Evolutionary conservation across 2,113 vertebrate genomes (phyloP).

Genomic region (Irena cyanogastra): DNA sequence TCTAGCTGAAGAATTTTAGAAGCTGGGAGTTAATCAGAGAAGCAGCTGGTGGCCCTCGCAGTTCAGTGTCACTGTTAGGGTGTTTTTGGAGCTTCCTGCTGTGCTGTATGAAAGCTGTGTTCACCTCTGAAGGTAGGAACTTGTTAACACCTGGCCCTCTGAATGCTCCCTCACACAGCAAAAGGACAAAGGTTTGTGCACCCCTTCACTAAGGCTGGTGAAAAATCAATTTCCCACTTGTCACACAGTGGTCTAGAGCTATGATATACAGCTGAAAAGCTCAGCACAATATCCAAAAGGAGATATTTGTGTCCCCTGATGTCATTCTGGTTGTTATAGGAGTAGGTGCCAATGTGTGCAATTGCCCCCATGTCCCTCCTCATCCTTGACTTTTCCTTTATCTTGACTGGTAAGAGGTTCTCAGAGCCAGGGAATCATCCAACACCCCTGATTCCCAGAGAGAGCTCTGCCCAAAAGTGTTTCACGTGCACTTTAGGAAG

Average conservation of each 20-base stretch:
- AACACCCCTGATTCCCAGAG: no score
- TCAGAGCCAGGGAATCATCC: neutral
- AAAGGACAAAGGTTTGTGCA: neutral
- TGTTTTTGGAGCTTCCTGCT: neutral
- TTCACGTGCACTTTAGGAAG: fast-evolving
- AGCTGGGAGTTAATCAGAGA: neutral
- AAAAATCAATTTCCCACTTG: neutral
- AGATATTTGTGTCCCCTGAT: neutral
- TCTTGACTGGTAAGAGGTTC: no score
- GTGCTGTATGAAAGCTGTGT: neutral
- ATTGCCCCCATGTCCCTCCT: neutral
- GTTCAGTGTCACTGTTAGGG: neutral
- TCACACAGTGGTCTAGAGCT: neutral
- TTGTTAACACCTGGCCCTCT: neutral
- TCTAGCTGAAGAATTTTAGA: neutral
- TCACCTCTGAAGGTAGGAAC: neutral
- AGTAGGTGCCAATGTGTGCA: no score
- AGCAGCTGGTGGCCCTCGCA: neutral
- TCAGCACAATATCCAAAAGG: neutral
- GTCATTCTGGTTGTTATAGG: neutral
- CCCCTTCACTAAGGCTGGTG: neutral
- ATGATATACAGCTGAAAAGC: neutral
- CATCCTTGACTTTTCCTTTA: neutral
- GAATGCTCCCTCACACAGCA: neutral
- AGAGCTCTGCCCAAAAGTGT: neutral